Conservation (phyloP, 2,113 vertebrate genomes). For the Callorhinus ursinus region DNA sequence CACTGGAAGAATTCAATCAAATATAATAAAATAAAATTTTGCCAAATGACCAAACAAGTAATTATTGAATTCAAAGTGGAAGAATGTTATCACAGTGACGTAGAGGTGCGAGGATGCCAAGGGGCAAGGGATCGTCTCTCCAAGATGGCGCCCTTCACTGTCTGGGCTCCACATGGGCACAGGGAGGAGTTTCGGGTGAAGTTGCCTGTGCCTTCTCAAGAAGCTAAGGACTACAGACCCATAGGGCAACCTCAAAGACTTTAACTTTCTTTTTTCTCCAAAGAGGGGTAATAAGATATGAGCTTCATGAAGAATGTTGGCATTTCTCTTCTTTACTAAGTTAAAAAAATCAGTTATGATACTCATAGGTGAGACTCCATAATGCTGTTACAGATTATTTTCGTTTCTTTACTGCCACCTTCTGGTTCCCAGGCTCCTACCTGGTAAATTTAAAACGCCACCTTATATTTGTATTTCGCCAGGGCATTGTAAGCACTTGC, state of each 20-base stretch:
- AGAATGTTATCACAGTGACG: background rate
- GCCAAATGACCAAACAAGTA: background rate
- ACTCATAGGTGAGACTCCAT: background rate
- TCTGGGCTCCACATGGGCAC: background rate
- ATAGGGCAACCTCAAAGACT: background rate
- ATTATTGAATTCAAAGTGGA: background rate
- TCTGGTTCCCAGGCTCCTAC: constrained; percentile 73
- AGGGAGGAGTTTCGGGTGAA: background rate
- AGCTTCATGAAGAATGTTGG: background rate
- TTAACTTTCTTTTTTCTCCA: background rate
- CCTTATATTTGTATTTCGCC: background rate
- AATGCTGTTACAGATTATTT: background rate
- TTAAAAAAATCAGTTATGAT: background rate
- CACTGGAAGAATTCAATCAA: background rate
- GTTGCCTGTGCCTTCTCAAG: background rate
- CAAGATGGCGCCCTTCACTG: fast-evolving
- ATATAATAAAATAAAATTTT: background rate
- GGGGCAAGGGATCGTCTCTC: background rate
- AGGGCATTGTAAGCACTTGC: background rate
- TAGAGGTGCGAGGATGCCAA: background rate
- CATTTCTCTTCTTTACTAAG: background rate
- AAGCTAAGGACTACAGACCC: background rate
- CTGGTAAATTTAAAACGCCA: background rate
- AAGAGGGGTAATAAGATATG: background rate
- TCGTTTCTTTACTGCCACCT: constrained; percentile 84